Percentiles rank a stretch among this genome's conserved stretches.
Evolutionary conservation across 2,797 vertebrate species (phyloP).

Genomic region (Spea hammondii): DNA sequence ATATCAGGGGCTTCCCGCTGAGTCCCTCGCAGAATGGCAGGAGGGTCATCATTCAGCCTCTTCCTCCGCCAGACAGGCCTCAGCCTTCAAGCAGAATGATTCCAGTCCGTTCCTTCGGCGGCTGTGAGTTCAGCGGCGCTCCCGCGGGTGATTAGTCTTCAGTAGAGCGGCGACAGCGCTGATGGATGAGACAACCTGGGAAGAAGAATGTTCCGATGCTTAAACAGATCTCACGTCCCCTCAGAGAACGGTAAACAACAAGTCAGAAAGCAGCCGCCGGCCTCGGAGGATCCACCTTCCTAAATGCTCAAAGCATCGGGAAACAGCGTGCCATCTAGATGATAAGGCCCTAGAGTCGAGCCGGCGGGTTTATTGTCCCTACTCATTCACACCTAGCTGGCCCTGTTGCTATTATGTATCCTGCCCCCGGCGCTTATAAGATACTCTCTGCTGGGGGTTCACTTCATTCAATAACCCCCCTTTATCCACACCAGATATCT

Average conservation of each 20-base stretch:
- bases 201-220: conserved; percentile 69
- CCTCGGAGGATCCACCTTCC: conserved; percentile 8
- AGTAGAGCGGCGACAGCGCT: conserved; percentile 62
- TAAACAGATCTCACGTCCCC: conserved; percentile 69
- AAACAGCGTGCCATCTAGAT: neutral
- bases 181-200: conserved; percentile 67
- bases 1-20: neutral
- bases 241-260: conserved; percentile 60
- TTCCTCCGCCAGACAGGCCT: neutral
- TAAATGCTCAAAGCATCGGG: neutral
- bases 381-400: too few relatives aligned
- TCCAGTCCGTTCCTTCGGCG: too few relatives aligned
- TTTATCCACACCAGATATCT: too few relatives aligned
- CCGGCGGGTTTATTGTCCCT: too few relatives aligned
- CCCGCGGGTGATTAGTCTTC: conserved; percentile 20
- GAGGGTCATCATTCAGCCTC: neutral
- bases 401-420: too few relatives aligned
- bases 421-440: too few relatives aligned
- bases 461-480: too few relatives aligned
- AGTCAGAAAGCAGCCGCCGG: conserved; percentile 17
- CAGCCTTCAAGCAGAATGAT: neutral
- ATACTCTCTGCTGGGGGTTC: too few relatives aligned
- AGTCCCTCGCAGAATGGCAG: neutral
- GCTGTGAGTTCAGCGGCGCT: neutral
- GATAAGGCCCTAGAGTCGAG: too few relatives aligned